phyloP scores from a whole-genome alignment of 1,140 invertebrate genomes.

The Goniozus legneri region DNA sequence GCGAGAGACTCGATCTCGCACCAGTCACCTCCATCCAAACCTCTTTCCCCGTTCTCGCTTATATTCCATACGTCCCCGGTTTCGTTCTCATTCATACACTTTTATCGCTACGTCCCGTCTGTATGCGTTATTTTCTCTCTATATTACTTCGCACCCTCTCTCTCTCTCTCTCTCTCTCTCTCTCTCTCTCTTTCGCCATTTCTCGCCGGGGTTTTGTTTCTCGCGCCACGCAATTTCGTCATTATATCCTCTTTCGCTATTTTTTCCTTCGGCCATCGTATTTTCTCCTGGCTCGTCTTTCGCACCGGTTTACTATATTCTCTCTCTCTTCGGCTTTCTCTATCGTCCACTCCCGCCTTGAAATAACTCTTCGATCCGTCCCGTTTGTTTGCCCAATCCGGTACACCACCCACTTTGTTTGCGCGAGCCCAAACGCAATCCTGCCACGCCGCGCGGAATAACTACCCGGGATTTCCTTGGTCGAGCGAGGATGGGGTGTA shows the following conservation, averaged over 20 bases:
- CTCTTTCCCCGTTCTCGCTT: neutral
- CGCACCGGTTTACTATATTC: slow-evolving; percentile 10
- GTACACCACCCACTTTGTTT: too few species aligned
- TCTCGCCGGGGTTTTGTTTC: slow-evolving; percentile 12
- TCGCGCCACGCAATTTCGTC: slow-evolving; percentile 7
- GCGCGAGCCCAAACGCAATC: neutral
- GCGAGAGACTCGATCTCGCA: slow-evolving; percentile 35
- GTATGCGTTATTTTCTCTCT: neutral
- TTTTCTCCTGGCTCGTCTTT: neutral
- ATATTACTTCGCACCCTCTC: slow-evolving; percentile 10
- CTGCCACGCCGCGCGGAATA: slow-evolving; percentile 1
- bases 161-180: slow-evolving; percentile 2
- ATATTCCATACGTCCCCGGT: too few species aligned
- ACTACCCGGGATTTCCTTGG: slow-evolving; percentile 6
- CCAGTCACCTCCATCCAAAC: slow-evolving; percentile 7
- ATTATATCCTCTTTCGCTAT: slow-evolving; percentile 2
- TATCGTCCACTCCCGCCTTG: slow-evolving; percentile 1
- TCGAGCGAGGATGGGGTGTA: too few species aligned
- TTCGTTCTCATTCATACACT: neutral
- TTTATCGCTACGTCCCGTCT: neutral
- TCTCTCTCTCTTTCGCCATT: slow-evolving; percentile 4
- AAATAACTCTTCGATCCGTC: slow-evolving; percentile 9
- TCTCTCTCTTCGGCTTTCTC: slow-evolving; percentile 8
- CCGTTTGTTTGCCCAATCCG: too few species aligned
- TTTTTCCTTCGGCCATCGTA: slow-evolving; percentile 3